Base-by-base conservation (phyloP, 2,797 vertebrate species). In the Borostomias antarcticus region DNA sequence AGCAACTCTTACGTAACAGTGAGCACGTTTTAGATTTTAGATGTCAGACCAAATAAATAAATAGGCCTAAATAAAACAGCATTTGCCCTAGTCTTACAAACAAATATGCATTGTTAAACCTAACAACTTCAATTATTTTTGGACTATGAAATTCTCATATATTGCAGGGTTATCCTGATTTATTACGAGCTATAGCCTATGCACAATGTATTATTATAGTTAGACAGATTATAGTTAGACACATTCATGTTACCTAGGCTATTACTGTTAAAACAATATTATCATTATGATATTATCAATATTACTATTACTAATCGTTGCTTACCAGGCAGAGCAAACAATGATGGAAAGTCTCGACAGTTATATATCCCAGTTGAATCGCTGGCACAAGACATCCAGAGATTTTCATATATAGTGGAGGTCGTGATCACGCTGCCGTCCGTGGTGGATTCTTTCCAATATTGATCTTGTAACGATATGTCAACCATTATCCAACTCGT, bases 361-460 rank as follows among this genome's bases (percentile, higher is more conserved):
- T 94, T 93, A 69, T 89, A 94, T 59, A 91, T 82, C 13, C 94
- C 95, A 0, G 93, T 82, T 33, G 95, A 95, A 72, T 97, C 96
- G 23, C 91, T 94, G 0, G 96, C 96, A 79, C 96, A 96, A 69
- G 94, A 95, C 84, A 93, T 93, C 96, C 96, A 97, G 17, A 97
- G 93, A 82, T 96, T 96, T 82, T 95, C 95, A 68, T 93, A 97
- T 82, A 97, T 76, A 48, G 92, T 90, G 54, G 93, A 95, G 43
- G 95, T 96, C 69, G 90, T 86, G 75, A 97, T 96, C 8, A 95
- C 94, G 4, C 86, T 95, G 48, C 94, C 95, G 0, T 95, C 91
- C 35, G 89, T 77, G 2, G 92, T 88, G 50, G 95, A 96, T 80
- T 93, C 95, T 70, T 90, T 91, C 96, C 96, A 97, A 72, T 93